Base-by-base conservation (phyloP, 92 coral and sea anemone species). In the Parazoanthus swiftii region DNA sequence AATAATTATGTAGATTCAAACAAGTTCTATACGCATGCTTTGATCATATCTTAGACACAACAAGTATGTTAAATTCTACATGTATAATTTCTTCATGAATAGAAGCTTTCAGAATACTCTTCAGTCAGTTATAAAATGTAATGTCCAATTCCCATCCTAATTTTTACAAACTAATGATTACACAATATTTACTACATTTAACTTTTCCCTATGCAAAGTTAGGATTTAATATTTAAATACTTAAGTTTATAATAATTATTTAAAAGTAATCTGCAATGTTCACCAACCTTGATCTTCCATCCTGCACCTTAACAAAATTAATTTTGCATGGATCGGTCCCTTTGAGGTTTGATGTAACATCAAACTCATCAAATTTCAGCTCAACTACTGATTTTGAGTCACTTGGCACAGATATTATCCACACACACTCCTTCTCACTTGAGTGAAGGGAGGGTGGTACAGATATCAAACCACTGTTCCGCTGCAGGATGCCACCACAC, bases 361-460 rank as follows among this genome's bases (percentile, higher is more conserved):
- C 78, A 71, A 84, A 84, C 77, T 89, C 91, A 42, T 78, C 74
- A 76, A 95, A 95, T 26, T 86, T 91, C 59, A 95, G 81, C 70
- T 93, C 95, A 74, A 95, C 90, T 67, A 11, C 21, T 15, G 43
- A 39, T 39, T 39, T 39, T 39, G 42, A 82, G 23, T 92, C 92
- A 26, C 56, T 79, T 1, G 88, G 91, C 37, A 93, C 98, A 56
- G 90, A 90, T 85, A 95, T 92, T 70, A 95, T 91, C 98, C 98
- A 95, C 2, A 92, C 95, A 81, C 98, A 95, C 81, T 93, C 93
- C 86, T 89, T 90, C 42, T 86, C 75, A 25, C 72, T 86, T 38
- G 87, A 80, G 35, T 91, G 92, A 18, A 65, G 56, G 13, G 88
- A 81, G 21, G 6, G 80, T 35, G 85, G 90, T 36, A 85, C 39